Percentiles rank a stretch among this genome's conserved stretches.
These are phyloP conservation scores for Lucilia cuprina DNA, from an alignment of 1,140 invertebrate genomes.

Conservation along the genomic window DNA sequence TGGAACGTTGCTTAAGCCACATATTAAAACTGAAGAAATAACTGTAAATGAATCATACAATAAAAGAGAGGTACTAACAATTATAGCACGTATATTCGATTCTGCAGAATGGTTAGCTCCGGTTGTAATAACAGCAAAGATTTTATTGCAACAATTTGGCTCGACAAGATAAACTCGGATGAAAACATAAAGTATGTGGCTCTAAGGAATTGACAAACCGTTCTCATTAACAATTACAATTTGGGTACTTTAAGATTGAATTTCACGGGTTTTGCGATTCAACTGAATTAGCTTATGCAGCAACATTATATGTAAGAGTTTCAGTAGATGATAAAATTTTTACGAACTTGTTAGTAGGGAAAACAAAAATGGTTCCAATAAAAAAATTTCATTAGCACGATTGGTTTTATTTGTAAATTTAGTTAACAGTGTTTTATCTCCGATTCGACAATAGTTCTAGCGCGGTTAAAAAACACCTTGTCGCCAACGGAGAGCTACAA, in stretches of 20 bases:
- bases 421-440: not conserved
- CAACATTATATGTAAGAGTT: not conserved
- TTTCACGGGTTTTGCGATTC: not conserved
- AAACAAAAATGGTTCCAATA: not conserved
- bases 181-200: not conserved
- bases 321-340: not conserved
- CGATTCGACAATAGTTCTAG: not conserved
- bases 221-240: not conserved
- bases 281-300: not conserved
- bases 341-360: not conserved
- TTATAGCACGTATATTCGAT: slow-evolving; percentile 40
- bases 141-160: slow-evolving; percentile 64
- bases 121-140: slow-evolving; percentile 56
- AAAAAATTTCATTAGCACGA: too few species aligned
- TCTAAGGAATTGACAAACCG: not conserved
- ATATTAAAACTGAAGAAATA: not conserved
- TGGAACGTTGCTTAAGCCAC: not conserved
- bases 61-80: slow-evolving; percentile 32
- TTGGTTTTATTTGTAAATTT: too few species aligned
- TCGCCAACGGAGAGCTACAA: not conserved
- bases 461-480: not conserved
- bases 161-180: slow-evolving; percentile 60
- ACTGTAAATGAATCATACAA: slow-evolving; percentile 10
- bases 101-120: not conserved
- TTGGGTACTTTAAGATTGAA: not conserved